Base-by-base conservation (phyloP, 2,888 invertebrate species). In the Pollenia labialis region DNA sequence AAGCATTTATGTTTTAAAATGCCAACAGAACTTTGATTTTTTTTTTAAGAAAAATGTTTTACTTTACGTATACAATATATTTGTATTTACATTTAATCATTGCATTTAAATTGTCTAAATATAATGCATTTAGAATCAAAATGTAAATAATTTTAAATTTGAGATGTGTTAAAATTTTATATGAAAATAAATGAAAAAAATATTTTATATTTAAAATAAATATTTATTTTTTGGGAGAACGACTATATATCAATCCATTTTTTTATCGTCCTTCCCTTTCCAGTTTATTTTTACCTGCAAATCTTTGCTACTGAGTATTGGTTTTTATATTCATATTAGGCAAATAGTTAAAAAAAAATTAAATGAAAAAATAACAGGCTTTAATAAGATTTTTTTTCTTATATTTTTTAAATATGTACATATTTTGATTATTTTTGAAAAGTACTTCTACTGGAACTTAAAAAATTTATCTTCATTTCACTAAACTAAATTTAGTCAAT, bases 81-180 rank as follows among this genome's bases (percentile, higher is more conserved):
- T 74, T 79, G 42, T 79, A 54, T 82, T 82, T 82, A 75, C 82
- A 82, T 84, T 74, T 79, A 79, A 66, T 9, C 58, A 79, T 58
- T 79, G 84, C 84, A 84, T 84, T 82, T 60, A 46, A 81, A 84
- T 60, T 84, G 58, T 72, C 23, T 66, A 42, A 62, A 81, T 18
- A 8, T 69, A 75, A 64, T 79, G 79, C 84, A 74, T 74, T 74
- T 68, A 44, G 50, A 60, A 72, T 84, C 52, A 79, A 79, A 79
- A 74, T 84, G 84, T 85, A 74, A 68, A 74, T 84, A 80, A 48
- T 69, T 68, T 76, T 62, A 69, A 75, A 76, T 42, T 56, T 69
- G 82, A 82, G 68, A 18, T 81, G 72, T 82, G 74, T 75, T 50
- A 66, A 82, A 75, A 68, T 60, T 50, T n/a, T 52, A 76, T 46